Evolutionary conservation across 2,888 invertebrate species (phyloP), one percentile per base, ranked within the genome.

Genomic region (Myathropa florea): DNA sequence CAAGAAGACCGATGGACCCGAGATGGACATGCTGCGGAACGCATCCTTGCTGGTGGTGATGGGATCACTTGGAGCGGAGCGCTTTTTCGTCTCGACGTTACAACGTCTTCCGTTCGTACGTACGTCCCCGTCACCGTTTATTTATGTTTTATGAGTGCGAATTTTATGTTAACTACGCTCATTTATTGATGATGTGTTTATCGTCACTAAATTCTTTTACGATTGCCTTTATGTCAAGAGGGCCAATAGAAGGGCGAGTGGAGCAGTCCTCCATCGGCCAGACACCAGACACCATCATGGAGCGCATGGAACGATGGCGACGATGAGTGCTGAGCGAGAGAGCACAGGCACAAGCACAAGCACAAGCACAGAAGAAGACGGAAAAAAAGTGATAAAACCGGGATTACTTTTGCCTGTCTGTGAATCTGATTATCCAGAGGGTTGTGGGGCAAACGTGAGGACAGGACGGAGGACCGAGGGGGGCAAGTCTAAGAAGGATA

Each of bases 121-220:
- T 30, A 23, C 57, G 21, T 59, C 24, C 39, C 2, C 73, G 64
- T 78, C 28, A 39, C 4, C 72, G 73, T 83, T 79, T 83, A 70
- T 86, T 82, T 86, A 83, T 86, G 78, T 86, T 86, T 86, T 83
- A 86, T 73, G 83, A 83, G 86, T 86, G 86, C 77, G 86, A 86
- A 86, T 86, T 86, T 86, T 86, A 86, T 86, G 86, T 86, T 86
- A 86, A 86, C 86, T 86, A 83, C 83, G 71, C 73, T 83, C 86
- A 86, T 86, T 75, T 91, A 90, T 90, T 91, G 91, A 91, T 91
- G 91, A 91, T 91, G 91, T 91, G 91, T 91, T 91, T 91, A 91
- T 91, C 91, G 91, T 91, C 90, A 91, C 90, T 91, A 91, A 91
- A 90, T 91, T 90, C 89, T 89, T 91, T 91, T 91, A 91, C 91